Base-by-base conservation (phyloP, 1,140 invertebrate genomes). In the Ips typographus region DNA sequence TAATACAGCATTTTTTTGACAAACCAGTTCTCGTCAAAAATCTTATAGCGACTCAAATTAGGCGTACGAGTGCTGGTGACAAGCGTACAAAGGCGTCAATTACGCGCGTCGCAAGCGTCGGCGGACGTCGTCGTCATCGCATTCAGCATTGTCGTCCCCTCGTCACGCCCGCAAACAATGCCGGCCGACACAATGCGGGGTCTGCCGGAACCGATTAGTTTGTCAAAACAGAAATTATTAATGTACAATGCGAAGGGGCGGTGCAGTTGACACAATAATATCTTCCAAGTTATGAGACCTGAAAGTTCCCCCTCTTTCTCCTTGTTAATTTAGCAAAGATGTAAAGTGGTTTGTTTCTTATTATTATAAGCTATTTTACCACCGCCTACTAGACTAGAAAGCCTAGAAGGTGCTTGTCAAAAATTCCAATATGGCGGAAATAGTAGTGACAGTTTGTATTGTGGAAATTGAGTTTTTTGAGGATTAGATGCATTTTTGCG, bases 11-110 rank as follows among this genome's bases (percentile, higher is more conserved):
- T 47, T 47, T 47, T 55, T 55, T 37, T 38, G n/a, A 55, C 38
- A 55, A 55, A 36, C 7, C 53, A 38, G 53, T 37, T 22, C 22
- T 40, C 43, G 59, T 61, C 41, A 41, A 5, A 4, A 38, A 52
- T 40, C 65, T 60, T 53, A 49, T 68, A 57, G 47, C 1, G 41
- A 63, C 74, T 77, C 73, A 79, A 79, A 79, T 79, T 79, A 79
- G 78, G 77, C 78, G 77, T 79, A 74, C 76, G 71, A 75, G 74
- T 79, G 78, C 64, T 65, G 58, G 60, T 79, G 78, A 79, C 78
- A 77, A 74, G 64, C 64, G 70, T 69, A 79, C 76, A 79, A 79
- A 77, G 72, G 73, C 72, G 67, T 73, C 78, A 79, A 79, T 79
- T 79, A 79, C 75, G 75, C 77, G 77, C 76, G 73, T 72, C 72